Evolutionary conservation across 1,140 invertebrate species (phyloP).

Genomic region (Philotrypesis tridentata): DNA sequence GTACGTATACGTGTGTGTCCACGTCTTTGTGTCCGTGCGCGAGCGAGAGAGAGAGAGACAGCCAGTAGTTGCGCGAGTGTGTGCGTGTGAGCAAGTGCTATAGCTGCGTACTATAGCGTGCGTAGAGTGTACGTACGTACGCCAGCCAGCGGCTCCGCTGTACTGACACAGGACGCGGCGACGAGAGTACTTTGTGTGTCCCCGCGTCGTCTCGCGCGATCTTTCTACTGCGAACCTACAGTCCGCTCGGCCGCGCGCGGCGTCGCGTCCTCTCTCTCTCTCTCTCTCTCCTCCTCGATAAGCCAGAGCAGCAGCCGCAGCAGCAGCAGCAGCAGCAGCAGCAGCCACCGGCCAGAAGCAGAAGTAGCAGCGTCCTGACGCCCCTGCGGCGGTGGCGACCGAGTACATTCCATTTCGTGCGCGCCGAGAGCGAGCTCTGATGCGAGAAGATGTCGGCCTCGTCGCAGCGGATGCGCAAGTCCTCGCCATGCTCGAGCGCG

Average conservation of each 20-base stretch:
- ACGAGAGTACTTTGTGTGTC: neutral
- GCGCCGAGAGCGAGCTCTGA: neutral
- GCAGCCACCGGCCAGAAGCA: neutral
- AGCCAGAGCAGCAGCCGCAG: neutral
- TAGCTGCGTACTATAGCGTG: neutral
- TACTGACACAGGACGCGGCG: neutral
- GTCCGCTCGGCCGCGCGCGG: slow-evolving; percentile 7
- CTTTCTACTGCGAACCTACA: neutral
- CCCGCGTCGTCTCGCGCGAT: neutral
- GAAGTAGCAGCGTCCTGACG: neutral
- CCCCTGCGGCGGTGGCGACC: neutral
- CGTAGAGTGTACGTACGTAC: neutral
- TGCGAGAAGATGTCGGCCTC: slow-evolving; percentile 75
- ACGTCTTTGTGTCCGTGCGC: neutral
- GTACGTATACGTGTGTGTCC: no score
- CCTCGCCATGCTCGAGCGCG: slow-evolving; percentile 79
- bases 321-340: neutral
- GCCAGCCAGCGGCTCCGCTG: slow-evolving; percentile 5
- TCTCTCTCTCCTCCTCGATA: neutral
- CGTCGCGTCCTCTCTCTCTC: neutral
- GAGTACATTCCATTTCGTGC: neutral
- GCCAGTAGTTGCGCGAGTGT: neutral
- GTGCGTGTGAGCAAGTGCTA: neutral
- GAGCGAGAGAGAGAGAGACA: neutral
- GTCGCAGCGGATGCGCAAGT: slow-evolving; percentile 78